phyloP scores from a whole-genome alignment of 2,888 invertebrate genomes.

The Electrophaes corylata region DNA sequence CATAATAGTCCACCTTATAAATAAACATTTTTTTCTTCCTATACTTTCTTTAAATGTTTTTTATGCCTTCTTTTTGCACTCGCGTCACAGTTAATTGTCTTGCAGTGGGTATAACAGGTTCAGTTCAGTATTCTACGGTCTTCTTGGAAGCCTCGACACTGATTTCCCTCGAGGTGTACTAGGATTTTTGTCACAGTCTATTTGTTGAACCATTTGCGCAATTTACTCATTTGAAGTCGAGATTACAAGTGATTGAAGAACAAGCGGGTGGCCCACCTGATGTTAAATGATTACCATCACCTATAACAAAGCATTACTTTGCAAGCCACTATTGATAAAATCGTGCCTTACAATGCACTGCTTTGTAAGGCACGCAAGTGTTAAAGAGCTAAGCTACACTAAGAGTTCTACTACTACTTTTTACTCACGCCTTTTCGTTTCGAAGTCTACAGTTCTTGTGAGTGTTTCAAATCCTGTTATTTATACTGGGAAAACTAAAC shows the following conservation, averaged over 20 bases:
- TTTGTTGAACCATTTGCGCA: conserved; percentile 45
- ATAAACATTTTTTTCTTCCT: no score
- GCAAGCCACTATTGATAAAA: no score
- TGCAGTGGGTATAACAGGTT: conserved; percentile 37
- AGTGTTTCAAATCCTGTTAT: not conserved
- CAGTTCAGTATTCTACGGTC: conserved; percentile 22
- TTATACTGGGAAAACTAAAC: not conserved
- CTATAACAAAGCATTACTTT: no score
- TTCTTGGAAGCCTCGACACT: conserved; percentile 45
- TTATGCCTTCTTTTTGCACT: conserved; percentile 4
- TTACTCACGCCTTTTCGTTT: not conserved
- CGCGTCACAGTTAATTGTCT: conserved; percentile 35
- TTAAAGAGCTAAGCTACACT: no score
- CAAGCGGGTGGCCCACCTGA: no score
- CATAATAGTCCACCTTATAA: no score
- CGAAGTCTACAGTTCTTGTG: not conserved
- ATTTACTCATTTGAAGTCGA: conserved; percentile 28
- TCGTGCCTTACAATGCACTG: no score
- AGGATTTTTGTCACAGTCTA: conserved; percentile 61
- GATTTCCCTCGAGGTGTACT: conserved; percentile 58
- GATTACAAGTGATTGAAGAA: conserved; percentile 7
- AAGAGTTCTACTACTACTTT: no score
- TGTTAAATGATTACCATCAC: no score
- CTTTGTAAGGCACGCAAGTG: no score
- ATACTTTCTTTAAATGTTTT: not conserved